Base-by-base conservation (phyloP, 2,113 vertebrate species). In the Arenaria interpres region DNA sequence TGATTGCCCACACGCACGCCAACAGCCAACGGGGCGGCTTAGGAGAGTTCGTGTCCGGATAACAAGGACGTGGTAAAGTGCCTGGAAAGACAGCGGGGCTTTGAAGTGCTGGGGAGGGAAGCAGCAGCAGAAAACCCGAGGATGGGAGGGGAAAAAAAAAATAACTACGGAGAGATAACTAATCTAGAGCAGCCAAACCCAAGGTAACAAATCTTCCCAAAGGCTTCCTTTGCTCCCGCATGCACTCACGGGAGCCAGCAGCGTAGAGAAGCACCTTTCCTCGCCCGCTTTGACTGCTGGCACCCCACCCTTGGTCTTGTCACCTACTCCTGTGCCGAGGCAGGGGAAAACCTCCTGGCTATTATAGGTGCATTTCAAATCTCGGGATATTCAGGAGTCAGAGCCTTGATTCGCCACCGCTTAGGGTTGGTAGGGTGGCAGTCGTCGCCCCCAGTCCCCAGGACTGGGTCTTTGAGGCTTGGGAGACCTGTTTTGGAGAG, bases 1-100 rank as follows among this genome's bases (percentile, higher is more conserved):
- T 24, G 53, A 56, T 84, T 92, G 92, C 92, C 77, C 89, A 93
- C 85, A 85, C 22, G 4, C 89, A 84, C 20, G 15, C 35, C 84
- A 39, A 62, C 1, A 1, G 59, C 11, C n/a, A 22, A 23, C 19
- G 13, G 41, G 48, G 54, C 46, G 24, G 89, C 85, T 92, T 89
- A 19, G 15, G 60, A 13, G 46, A 12, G 33, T 30, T 80, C 17
- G 27, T 9, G 17, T 63, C 77, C 4, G 24, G 91, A 63, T 60
- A 60, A 84, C 75, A 63, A 67, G 94, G 85, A 20, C 4, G 17
- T 82, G 74, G 56, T 28, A 56, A 75, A 91, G 63, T 15, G 66
- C 39, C 45, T 48, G 69, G 25, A 69, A 76, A 69, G 39, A 76
- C 12, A 39, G 20, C 0, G 1, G 23, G 8, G 19, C 28, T 69